These are phyloP conservation scores for Chrysolina haemoptera DNA, from an alignment of 2,888 invertebrate species.

Conservation along the genomic window DNA sequence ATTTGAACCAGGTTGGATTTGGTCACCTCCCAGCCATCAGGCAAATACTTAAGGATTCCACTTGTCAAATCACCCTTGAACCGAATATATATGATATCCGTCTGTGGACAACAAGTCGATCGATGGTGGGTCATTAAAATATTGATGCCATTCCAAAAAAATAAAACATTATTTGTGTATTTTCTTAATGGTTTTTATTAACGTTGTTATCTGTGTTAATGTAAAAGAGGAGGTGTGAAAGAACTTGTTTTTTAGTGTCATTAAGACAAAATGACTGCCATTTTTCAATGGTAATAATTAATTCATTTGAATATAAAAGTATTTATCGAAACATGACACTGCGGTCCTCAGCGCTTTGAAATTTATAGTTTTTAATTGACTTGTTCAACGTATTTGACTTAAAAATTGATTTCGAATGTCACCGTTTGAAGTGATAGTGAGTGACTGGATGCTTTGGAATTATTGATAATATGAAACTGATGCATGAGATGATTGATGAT, in stretches of 20 bases:
- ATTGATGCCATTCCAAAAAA: slow-evolving; percentile 47
- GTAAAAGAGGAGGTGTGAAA: slow-evolving; percentile 61
- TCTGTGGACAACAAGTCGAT: slow-evolving; percentile 21
- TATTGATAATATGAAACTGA: too few species aligned
- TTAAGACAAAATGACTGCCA: slow-evolving; percentile 62
- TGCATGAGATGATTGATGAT: too few species aligned
- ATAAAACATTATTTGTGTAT: slow-evolving; percentile 54
- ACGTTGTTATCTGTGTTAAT: slow-evolving; percentile 56
- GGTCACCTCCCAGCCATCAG: neutral
- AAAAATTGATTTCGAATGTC: slow-evolving; percentile 48
- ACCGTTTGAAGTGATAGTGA: slow-evolving; percentile 30
- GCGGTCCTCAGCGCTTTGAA: slow-evolving; percentile 54
- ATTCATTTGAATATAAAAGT: slow-evolving; percentile 65
- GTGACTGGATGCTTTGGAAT: neutral
- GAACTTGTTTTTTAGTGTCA: slow-evolving; percentile 62
- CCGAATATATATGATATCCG: neutral
- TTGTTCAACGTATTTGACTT: slow-evolving; percentile 50
- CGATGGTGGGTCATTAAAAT: slow-evolving; percentile 50
- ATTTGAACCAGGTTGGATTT: slow-evolving; percentile 3
- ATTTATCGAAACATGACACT: slow-evolving; percentile 60
- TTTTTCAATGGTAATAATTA: slow-evolving; percentile 64
- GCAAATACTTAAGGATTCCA: neutral
- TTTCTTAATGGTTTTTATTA: slow-evolving; percentile 56
- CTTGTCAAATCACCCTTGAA: slow-evolving; percentile 4
- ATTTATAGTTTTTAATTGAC: slow-evolving; percentile 57